phyloP scores from a whole-genome alignment of 64 coral and sea anemone species.

The Dendronephthya gigantea region DNA sequence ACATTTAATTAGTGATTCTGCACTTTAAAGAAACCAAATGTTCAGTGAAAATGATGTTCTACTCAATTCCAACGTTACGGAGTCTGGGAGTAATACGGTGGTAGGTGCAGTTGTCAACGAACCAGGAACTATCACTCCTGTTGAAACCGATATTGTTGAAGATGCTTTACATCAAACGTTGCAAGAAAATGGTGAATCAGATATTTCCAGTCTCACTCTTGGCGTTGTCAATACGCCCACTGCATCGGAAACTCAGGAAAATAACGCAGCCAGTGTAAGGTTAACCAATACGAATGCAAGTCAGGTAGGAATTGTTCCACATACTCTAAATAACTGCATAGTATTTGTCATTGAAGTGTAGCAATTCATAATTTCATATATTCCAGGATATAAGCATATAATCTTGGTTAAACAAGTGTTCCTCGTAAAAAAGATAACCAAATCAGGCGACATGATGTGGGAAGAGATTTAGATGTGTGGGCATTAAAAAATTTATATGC shows the following conservation, averaged over 20 bases:
- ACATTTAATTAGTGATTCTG: background rate
- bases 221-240: background rate
- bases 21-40: background rate
- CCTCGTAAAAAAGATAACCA: too few relatives aligned
- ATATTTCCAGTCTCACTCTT: background rate
- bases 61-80: background rate
- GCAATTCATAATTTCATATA: too few relatives aligned
- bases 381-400: too few relatives aligned
- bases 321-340: background rate
- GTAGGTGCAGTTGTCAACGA: background rate
- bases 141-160: background rate
- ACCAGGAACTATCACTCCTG: background rate
- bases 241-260: background rate
- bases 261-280: background rate
- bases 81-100: background rate
- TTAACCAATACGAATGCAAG: background rate
- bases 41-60: background rate
- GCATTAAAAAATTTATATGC: too few relatives aligned
- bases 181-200: background rate
- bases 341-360: too few relatives aligned
- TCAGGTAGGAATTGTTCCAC: background rate
- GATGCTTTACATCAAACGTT: background rate
- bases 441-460: too few relatives aligned
- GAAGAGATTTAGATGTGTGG: too few relatives aligned
- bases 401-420: too few relatives aligned